phyloP scores from a whole-genome alignment of 2,888 invertebrate genomes.

The Argyra leucocephala region DNA sequence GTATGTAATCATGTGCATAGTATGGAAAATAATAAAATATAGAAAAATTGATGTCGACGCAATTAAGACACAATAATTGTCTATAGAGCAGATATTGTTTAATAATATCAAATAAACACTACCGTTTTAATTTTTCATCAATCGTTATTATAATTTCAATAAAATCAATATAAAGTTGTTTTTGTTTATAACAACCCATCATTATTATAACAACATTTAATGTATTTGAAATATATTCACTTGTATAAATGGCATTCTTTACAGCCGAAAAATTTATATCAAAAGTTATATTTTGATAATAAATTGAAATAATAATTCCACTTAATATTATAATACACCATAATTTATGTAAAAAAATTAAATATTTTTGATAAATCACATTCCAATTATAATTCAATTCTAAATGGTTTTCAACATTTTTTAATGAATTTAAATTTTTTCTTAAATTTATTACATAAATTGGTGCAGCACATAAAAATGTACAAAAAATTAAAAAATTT shows the following conservation, averaged over 20 bases:
- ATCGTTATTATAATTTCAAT: slow-evolving; percentile 15
- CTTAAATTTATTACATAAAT: neutral
- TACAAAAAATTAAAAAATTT: slow-evolving; percentile 11
- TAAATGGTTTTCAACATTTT: neutral
- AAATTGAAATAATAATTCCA: slow-evolving; percentile 11
- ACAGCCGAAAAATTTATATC: slow-evolving; percentile 14
- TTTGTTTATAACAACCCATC: slow-evolving; percentile 15
- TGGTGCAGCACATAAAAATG: slow-evolving; percentile 15
- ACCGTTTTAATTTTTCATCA: slow-evolving; percentile 15
- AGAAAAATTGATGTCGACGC: no score
- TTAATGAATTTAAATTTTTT: neutral
- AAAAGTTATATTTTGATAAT: slow-evolving; percentile 16
- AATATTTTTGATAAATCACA: neutral
- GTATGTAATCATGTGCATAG: no score
- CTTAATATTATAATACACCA: slow-evolving; percentile 13
- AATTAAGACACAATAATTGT: no score
- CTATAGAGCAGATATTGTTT: no score
- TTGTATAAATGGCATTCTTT: slow-evolving; percentile 16
- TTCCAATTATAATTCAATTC: neutral
- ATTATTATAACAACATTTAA: slow-evolving; percentile 11
- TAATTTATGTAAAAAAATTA: slow-evolving; percentile 10
- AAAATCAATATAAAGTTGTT: slow-evolving; percentile 13
- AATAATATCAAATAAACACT: no score
- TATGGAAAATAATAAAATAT: no score
- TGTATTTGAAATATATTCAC: slow-evolving; percentile 17